Conservation (phyloP, 2,797 vertebrate species). For the Dendrocincla fuliginosa region DNA sequence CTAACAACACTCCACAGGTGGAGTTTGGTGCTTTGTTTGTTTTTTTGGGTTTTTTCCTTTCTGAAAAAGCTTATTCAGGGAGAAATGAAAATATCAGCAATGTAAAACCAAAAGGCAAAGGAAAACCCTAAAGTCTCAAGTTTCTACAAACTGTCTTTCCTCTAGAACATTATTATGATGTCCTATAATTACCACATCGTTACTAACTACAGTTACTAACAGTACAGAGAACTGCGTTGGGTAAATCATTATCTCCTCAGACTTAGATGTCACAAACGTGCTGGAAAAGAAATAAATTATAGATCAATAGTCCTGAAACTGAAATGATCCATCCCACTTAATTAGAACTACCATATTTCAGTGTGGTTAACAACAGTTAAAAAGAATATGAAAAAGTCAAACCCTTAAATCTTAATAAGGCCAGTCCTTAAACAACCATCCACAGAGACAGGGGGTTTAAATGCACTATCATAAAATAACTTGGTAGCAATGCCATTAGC, state of each 20-base stretch:
- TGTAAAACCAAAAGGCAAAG: neutral
- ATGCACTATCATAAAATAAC: neutral
- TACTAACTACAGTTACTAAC: neutral
- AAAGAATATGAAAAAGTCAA: neutral
- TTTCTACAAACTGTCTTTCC: neutral
- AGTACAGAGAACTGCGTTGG: neutral
- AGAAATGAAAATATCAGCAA: neutral
- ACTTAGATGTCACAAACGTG: constrained; percentile 61
- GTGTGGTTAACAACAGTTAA: constrained; percentile 41
- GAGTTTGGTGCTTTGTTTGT: neutral
- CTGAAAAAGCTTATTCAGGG: neutral
- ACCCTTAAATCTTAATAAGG: neutral
- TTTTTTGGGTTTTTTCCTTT: neutral
- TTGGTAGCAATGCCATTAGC: neutral
- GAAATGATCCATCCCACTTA: constrained; percentile 71
- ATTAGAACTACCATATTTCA: constrained; percentile 71
- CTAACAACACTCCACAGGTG: neutral
- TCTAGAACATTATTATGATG: neutral
- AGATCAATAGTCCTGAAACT: constrained; percentile 72
- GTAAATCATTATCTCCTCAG: constrained; percentile 57
- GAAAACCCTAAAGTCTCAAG: neutral
- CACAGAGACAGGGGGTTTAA: neutral
- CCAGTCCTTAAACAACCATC: neutral
- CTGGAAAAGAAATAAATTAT: constrained; percentile 70
- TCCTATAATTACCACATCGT: neutral